Percentiles rank a stretch among this genome's conserved stretches.
These are phyloP conservation scores for Ctenopoma multispine DNA, from an alignment of 2,797 vertebrate genomes.

Conservation along the genomic window DNA sequence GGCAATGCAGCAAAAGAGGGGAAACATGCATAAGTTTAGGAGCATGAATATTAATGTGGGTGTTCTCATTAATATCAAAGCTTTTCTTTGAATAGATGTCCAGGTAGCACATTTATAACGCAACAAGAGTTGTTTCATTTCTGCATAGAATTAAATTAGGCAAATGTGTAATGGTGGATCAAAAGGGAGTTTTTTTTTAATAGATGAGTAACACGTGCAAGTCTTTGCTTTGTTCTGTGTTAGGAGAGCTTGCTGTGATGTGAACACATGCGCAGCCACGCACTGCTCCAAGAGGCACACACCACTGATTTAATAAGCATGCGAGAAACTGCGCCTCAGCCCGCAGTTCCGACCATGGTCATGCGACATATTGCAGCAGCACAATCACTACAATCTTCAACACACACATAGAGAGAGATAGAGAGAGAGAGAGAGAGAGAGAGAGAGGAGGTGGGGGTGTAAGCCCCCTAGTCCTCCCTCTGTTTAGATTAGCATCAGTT, in stretches of 20 bases:
- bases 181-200: slow-evolving; percentile 55
- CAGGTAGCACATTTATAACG: slow-evolving; percentile 57
- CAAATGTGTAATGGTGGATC: slow-evolving; percentile 67
- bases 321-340: slow-evolving; percentile 58
- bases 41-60: slow-evolving; percentile 76
- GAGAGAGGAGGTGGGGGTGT: slow-evolving; percentile 31
- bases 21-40: slow-evolving; percentile 70
- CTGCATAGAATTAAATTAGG: slow-evolving; percentile 57
- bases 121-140: slow-evolving; percentile 64
- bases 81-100: slow-evolving; percentile 72
- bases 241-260: slow-evolving; percentile 57
- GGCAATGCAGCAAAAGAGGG: slow-evolving; percentile 72
- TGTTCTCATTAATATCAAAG: slow-evolving; percentile 85
- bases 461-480: slow-evolving; percentile 56
- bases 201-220: slow-evolving; percentile 59
- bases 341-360: slow-evolving; percentile 69
- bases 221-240: slow-evolving; percentile 67
- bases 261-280: slow-evolving; percentile 41
- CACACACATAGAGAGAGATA: slow-evolving; percentile 45
- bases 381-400: slow-evolving; percentile 75
- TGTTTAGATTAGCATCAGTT: slow-evolving; percentile 79
- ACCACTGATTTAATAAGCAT: slow-evolving; percentile 71
- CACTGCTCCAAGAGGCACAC: slow-evolving; percentile 45
- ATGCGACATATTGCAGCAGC: slow-evolving; percentile 82
- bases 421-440: slow-evolving; percentile 11